Base-by-base conservation (phyloP, 2,113 vertebrate genomes). In the Callaeas wilsoni region DNA sequence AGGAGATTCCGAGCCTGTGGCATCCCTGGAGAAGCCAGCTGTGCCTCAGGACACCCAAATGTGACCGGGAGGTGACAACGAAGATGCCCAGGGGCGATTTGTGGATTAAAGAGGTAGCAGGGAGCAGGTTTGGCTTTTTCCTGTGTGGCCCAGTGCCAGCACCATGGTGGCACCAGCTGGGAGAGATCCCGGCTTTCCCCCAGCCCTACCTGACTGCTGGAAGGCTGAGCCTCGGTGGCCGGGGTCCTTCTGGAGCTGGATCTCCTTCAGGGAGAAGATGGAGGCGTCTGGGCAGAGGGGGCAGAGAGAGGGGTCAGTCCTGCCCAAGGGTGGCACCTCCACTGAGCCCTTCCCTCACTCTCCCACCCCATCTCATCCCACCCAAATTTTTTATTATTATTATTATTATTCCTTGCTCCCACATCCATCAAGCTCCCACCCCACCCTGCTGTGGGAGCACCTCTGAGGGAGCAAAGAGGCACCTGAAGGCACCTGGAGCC, bases 231-330 rank as follows among this genome's bases (percentile, higher is more conserved):
- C 98, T 84, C 99, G 97, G 93, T 98, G 98, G 10, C 99, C 99
- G 2, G 99, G 99, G 77, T 99, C 99, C 95, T 98, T 99, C 87
- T 99, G 99, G 29, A 99, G 98, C 95, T 99, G 99, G 71, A 99
- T 97, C 93, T 99, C 99, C 93, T 98, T 98, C 94, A 99, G 97
- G 46, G 99, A 99, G 97, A 99, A 99, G 97, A 99, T 98, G 52
- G 99, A 99, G 29, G 97, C 97, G 7, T 98, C 99, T 99, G 76
- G n/a, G 37, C 35, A 95, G 84, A 52, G 75, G 19, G 67, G 37
- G 15, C 20, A 88, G 47, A 81, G 59, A 67, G 33, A 23, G 19
- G 60, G 35, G 7, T 91, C 64, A 91, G 52, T 3, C 30, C 26
- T 29, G 52, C 50, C 93, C 32, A 1, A 4, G 37, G 0, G n/a